These are phyloP conservation scores for Drosophila yooni DNA, from an alignment of 2,888 invertebrate genomes.

Conservation along the genomic window DNA sequence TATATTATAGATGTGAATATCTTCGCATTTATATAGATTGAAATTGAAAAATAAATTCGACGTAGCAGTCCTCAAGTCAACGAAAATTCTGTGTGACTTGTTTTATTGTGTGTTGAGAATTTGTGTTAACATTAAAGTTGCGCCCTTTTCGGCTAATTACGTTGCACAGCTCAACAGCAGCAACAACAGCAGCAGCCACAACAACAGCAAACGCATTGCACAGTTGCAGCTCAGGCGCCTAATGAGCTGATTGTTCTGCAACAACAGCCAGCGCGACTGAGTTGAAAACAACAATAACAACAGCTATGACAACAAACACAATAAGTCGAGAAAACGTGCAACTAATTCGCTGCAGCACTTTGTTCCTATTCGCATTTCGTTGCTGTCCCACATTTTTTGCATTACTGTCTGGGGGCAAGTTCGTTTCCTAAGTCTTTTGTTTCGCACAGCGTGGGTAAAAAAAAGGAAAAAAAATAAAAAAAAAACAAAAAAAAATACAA, in stretches of 20 bases:
- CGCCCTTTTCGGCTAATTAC: conserved; percentile 68
- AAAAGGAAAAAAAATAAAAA: conserved; percentile 32
- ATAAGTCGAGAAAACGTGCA: conserved; percentile 59
- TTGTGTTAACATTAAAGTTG: conserved; percentile 67
- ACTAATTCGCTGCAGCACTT: conserved; percentile 62
- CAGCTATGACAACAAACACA: conserved; percentile 27
- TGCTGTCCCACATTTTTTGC: conserved; percentile 59
- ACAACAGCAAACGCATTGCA: conserved; percentile 47
- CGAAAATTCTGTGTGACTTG: conserved; percentile 1
- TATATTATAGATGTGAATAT: neutral
- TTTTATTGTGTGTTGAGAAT: conserved; percentile 40
- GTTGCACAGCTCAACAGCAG: conserved; percentile 16
- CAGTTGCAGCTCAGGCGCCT: conserved; percentile 72
- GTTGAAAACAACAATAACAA: conserved; percentile 18
- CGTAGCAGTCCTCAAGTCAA: conserved; percentile 4
- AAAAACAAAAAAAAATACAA: conserved; percentile 14
- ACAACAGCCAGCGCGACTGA: conserved; percentile 46
- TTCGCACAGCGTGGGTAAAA: conserved; percentile 72
- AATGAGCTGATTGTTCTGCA: conserved; percentile 79
- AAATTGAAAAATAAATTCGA: neutral
- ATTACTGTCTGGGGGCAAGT: conserved; percentile 75
- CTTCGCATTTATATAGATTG: neutral
- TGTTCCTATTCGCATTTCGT: conserved; percentile 55
- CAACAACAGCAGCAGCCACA: neutral
- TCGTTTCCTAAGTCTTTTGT: conserved; percentile 80